Evolutionary conservation across 2,888 invertebrate species (phyloP).

Genomic region (Nomada fucata): DNA sequence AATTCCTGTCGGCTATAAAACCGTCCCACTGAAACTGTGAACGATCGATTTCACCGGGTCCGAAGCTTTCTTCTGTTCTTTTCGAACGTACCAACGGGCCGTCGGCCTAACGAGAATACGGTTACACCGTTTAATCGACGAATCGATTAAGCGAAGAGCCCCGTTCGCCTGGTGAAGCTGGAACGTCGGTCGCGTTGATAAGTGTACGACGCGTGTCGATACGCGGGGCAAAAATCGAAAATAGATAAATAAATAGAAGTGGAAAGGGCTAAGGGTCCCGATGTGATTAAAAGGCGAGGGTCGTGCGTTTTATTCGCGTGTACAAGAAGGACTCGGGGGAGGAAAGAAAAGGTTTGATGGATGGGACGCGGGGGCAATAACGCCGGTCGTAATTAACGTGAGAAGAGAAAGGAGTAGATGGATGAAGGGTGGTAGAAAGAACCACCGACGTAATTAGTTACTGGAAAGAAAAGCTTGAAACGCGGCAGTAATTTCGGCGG

Average conservation of each 20-base stretch:
- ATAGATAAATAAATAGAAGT: neutral
- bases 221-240: neutral
- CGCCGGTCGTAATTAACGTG: constrained; percentile 59
- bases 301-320: constrained; percentile 8
- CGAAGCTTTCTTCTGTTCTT: neutral
- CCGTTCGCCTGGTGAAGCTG: neutral
- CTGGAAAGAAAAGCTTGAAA: constrained; percentile 32
- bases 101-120: neutral
- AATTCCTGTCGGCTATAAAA: neutral
- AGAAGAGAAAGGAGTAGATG: constrained; percentile 50
- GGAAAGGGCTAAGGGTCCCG: constrained; percentile 12
- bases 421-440: constrained; percentile 47
- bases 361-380: constrained; percentile 59
- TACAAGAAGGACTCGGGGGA: constrained; percentile 23
- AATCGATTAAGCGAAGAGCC: constrained; percentile 25
- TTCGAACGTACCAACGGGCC: neutral
- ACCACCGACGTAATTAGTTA: constrained; percentile 63
- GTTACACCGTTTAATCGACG: constrained; percentile 7
- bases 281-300: constrained; percentile 32
- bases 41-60: neutral
- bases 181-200: neutral
- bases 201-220: constrained; percentile 4
- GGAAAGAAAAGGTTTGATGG: constrained; percentile 63
- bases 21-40: neutral
- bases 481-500: constrained; percentile 46